These are phyloP conservation scores for Adoxophyes honmai DNA, from an alignment of 1,140 invertebrate genomes.

Conservation along the genomic window DNA sequence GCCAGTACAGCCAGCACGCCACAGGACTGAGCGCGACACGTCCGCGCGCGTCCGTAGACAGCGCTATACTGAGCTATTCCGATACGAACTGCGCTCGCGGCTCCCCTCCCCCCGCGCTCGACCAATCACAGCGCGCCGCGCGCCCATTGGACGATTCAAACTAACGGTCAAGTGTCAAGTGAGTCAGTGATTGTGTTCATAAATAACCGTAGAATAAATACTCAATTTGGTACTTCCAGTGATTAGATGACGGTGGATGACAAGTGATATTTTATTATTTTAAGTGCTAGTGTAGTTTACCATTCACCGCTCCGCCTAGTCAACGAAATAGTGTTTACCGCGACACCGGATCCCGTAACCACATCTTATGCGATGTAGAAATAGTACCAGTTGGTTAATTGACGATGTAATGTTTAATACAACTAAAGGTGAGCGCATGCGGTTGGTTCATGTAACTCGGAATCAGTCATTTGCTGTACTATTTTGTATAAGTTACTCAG, in stretches of 20 bases:
- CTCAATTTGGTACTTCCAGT: constrained; percentile 60
- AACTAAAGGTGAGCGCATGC: no score
- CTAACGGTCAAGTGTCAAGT: neutral
- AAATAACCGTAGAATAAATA: constrained; percentile 38
- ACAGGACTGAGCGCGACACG: constrained; percentile 24
- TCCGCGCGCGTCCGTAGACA: neutral
- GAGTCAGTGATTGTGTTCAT: constrained; percentile 12
- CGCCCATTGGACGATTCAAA: neutral
- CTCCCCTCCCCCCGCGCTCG: neutral
- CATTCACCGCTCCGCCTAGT: constrained; percentile 65
- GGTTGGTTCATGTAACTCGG: no score
- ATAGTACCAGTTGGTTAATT: no score
- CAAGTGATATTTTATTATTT: constrained; percentile 66
- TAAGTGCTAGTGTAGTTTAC: constrained; percentile 37
- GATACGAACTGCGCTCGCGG: neutral
- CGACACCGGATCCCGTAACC: no score
- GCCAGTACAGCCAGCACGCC: constrained; percentile 20
- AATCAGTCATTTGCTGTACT: no score
- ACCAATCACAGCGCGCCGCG: neutral
- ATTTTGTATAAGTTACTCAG: no score
- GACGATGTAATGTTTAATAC: no score
- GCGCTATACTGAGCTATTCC: neutral
- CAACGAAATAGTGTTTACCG: constrained; percentile 48
- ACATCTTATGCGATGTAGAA: no score
- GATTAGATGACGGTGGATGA: constrained; percentile 54